Conservation (phyloP, 2,797 vertebrate genomes). For the Ctenopoma multispine region DNA sequence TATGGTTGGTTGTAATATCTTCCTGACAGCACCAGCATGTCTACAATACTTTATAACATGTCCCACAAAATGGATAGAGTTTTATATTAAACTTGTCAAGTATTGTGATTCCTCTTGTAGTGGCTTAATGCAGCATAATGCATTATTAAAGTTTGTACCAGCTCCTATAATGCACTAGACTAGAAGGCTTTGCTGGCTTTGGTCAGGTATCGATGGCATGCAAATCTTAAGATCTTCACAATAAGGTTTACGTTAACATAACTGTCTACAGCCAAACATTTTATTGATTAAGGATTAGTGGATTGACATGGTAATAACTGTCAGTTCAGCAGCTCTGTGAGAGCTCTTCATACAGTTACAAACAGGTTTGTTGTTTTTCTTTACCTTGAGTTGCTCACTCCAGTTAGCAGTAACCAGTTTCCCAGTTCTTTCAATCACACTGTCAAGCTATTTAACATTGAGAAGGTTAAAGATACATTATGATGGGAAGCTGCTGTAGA, state of each 20-base stretch:
- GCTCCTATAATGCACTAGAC: conserved; percentile 2
- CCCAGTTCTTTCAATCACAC: conserved; percentile 84
- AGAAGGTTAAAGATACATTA: conserved; percentile 13
- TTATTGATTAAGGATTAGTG: conserved; percentile 10
- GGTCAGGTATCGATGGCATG: background rate
- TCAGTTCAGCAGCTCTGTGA: background rate
- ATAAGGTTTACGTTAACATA: background rate
- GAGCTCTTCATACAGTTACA: background rate
- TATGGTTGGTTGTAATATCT: background rate
- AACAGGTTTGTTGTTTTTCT: background rate
- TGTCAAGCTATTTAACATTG: conserved; percentile 81
- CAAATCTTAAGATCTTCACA: background rate
- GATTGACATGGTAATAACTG: background rate
- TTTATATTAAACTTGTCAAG: background rate
- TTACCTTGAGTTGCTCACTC: conserved; percentile 90
- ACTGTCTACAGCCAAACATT: background rate
- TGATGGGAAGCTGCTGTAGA: background rate
- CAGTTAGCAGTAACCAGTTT: conserved; percentile 87
- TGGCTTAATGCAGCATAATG: conserved; percentile 8
- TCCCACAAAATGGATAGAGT: conserved; percentile 2
- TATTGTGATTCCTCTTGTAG: background rate
- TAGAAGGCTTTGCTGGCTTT: conserved; percentile 8
- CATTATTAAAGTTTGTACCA: conserved; percentile 12
- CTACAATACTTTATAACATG: background rate
- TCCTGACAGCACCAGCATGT: background rate